A percentile compares a stretch with the other conserved stretches of the same genome.
Evolutionary conservation across 1,140 invertebrate species (phyloP).

Genomic region (Diplogasteroides magnus): DNA sequence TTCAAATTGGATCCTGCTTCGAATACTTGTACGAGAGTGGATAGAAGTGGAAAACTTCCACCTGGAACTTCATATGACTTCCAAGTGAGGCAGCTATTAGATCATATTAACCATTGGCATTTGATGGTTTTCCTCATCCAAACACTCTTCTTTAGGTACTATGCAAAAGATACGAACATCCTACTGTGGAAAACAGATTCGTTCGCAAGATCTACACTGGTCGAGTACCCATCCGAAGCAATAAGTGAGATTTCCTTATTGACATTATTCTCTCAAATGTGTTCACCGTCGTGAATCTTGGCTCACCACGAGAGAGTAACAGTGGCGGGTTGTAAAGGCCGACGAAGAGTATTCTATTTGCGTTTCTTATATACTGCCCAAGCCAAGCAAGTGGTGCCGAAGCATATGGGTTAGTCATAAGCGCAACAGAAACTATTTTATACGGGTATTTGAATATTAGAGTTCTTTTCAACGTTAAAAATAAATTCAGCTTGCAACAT

Average conservation of each 20-base stretch:
- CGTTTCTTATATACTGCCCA: too few species aligned
- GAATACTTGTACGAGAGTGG: too few species aligned
- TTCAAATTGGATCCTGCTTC: too few species aligned
- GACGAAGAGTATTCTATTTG: background rate
- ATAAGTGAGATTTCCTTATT: background rate
- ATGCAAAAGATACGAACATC: slow-evolving; percentile 15
- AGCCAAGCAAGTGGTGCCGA: too few species aligned
- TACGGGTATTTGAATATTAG: too few species aligned
- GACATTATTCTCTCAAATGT: background rate
- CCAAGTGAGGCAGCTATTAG: too few species aligned
- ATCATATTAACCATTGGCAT: background rate
- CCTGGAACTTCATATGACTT: too few species aligned
- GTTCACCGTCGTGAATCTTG: background rate
- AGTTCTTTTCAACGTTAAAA: too few species aligned
- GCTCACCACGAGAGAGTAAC: background rate
- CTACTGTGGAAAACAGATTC: background rate
- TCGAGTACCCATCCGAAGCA: background rate
- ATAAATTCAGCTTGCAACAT: too few species aligned
- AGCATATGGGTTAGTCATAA: too few species aligned
- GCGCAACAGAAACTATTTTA: too few species aligned
- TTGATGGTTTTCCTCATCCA: background rate
- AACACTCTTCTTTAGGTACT: slow-evolving; percentile 1
- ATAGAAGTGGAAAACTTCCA: too few species aligned
- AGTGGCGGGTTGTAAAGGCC: background rate
- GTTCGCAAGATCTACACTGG: slow-evolving; percentile 16